Evolutionary conservation across 2,113 vertebrate genomes (phyloP).

Genomic region (Elachura formosa): DNA sequence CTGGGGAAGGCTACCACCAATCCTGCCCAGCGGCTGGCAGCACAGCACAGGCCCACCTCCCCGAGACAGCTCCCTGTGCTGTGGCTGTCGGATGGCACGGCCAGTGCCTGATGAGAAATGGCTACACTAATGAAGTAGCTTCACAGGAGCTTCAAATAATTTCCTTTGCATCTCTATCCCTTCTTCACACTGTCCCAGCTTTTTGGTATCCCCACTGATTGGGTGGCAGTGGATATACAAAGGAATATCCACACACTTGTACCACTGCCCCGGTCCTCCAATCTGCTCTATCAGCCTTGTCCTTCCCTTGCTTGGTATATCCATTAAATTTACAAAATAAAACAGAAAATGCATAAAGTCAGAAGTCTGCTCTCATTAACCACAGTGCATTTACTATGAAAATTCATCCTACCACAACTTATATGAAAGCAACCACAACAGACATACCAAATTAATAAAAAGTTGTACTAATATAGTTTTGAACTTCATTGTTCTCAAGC

Average conservation of each 20-base stretch:
- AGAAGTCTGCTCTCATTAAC: neutral
- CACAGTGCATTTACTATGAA: neutral
- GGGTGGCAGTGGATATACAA: neutral
- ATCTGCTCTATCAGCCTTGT: neutral
- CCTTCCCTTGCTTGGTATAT: neutral
- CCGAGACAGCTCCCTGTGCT: neutral
- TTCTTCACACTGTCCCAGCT: neutral
- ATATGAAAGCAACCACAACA: neutral
- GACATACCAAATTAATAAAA: neutral
- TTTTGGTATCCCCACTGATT: neutral
- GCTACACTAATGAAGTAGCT: neutral
- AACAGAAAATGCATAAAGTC: neutral
- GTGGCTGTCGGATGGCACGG: fast-evolving
- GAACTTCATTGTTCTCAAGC: neutral
- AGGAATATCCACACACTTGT: neutral
- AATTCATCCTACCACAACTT: neutral
- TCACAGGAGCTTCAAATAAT: neutral
- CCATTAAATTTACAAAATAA: neutral
- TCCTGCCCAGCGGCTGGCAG: fast-evolving
- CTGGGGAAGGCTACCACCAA: neutral
- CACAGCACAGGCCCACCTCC: neutral
- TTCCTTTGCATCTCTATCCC: neutral
- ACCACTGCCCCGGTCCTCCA: neutral
- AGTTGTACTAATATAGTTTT: neutral
- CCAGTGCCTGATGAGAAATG: fast-evolving